Evolutionary conservation across 2,888 invertebrate genomes (phyloP), one percentile per base, ranked within the genome.

Genomic region (Caenorhabditis auriculariae): DNA sequence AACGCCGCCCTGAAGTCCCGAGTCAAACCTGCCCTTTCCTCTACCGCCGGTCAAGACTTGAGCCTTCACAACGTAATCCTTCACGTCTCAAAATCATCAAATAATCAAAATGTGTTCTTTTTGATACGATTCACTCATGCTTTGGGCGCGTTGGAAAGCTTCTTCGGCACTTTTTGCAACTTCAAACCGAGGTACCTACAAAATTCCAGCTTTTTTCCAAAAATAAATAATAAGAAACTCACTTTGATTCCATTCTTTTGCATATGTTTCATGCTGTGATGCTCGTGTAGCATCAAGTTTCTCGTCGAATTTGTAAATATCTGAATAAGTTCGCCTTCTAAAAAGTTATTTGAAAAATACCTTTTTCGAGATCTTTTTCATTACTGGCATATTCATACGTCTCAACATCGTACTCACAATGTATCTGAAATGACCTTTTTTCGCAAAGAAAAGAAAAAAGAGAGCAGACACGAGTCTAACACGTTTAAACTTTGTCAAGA

Each of bases 1-100:
- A 3, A 99, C 98, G 52, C 98, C 98, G 68, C 98, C 95, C 86
- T 96, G 92, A 81, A 96, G 95, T 0, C 96, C 98, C 86, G 89
- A 93, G 82, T 91, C 90, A 82, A 99, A 99, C 78, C 89, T 88
- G 2, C 98, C 98, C 85, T 96, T 93, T 15, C 98, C 98, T 78
- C 98, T 86, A 6, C 98, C 98, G 47, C 98, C 98, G 51, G 98
- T 98, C 69, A 98, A 86, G 70, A 99, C 92, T 86, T 99, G 80
- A 24, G 80, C 80, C 63, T 80, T 80, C 24, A 80, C 71, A 29
- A 80, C 80, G 63, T 77, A 80, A 57, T 80, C 80, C 55, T 77
- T 75, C 42, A 78, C 80, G 12, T 80, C 77, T 75, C 9, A 12
- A 41, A 45, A 45, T 45, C 12, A 23, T 9, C 9, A 41, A 41